Conservation (phyloP, 2,113 vertebrate genomes). For the Dendropsophus ebraccatus region DNA sequence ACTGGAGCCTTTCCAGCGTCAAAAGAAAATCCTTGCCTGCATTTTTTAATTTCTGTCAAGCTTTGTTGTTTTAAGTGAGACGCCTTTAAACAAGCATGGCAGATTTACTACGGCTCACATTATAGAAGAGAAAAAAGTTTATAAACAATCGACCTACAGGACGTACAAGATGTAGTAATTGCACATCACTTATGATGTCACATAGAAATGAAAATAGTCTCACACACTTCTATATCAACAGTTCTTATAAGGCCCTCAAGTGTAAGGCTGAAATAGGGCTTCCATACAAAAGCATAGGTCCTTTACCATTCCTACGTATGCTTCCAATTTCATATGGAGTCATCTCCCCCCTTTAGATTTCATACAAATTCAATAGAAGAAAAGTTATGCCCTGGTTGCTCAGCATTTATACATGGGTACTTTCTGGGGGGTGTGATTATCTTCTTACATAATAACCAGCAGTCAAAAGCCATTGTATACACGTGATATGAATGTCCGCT, state of each 20-base stretch:
- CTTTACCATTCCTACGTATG: too few species aligned
- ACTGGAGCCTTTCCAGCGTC: conserved; percentile 85
- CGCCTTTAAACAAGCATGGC: conserved; percentile 26
- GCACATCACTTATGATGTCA: background rate
- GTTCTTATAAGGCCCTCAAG: background rate
- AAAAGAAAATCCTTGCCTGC: conserved; percentile 76
- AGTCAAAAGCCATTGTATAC: too few species aligned
- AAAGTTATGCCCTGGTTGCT: too few species aligned
- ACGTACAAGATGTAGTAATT: background rate
- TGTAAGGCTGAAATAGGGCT: background rate
- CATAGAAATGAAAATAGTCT: background rate
- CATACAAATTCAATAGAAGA: too few species aligned
- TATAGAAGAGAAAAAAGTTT: background rate
- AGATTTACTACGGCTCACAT: background rate
- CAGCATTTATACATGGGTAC: too few species aligned
- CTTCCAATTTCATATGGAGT: too few species aligned
- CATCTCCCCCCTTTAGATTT: too few species aligned
- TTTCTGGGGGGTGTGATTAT: too few species aligned
- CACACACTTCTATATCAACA: background rate
- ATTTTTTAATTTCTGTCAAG: conserved; percentile 67
- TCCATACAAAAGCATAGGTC: background rate
- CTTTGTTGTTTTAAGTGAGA: conserved; percentile 45
- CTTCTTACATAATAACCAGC: too few species aligned
- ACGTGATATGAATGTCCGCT: too few species aligned
- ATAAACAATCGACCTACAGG: background rate